Evolutionary conservation across 1,140 invertebrate species (phyloP).

Genomic region (Drosophila gunungcola): DNA sequence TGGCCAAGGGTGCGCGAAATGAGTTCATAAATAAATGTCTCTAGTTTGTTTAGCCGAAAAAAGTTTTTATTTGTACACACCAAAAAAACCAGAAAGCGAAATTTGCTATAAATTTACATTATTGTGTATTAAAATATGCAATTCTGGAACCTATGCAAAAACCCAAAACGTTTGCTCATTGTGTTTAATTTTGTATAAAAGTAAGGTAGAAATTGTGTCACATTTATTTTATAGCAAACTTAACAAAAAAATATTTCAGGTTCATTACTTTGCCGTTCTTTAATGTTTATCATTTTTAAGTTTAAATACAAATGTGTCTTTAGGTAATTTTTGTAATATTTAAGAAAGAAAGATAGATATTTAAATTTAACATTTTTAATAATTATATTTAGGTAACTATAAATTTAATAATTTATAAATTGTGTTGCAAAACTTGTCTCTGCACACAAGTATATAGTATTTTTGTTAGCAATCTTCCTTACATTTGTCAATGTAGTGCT

Average conservation of each 20-base stretch:
- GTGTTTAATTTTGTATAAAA: too few relatives aligned
- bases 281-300: too few relatives aligned
- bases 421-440: neutral
- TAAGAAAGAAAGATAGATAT: too few relatives aligned
- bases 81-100: neutral
- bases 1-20: constrained; percentile 47
- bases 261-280: too few relatives aligned
- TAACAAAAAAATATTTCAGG: too few relatives aligned
- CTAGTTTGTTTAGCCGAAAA: constrained; percentile 38
- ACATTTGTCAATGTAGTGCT: constrained; percentile 71
- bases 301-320: too few relatives aligned
- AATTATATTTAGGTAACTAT: too few relatives aligned
- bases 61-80: constrained; percentile 13
- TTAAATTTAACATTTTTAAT: neutral
- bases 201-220: too few relatives aligned
- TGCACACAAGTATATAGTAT: neutral
- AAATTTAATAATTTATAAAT: too few relatives aligned
- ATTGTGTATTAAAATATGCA: constrained; percentile 1
- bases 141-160: neutral
- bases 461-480: constrained; percentile 36
- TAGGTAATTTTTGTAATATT: too few relatives aligned
- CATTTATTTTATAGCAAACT: too few relatives aligned
- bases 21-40: constrained; percentile 47
- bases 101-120: constrained; percentile 1
- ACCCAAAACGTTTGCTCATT: too few relatives aligned